Evolutionary conservation across 2,888 invertebrate genomes (phyloP), one percentile per base, ranked within the genome.

Genomic region (Malacosoma neustria): DNA sequence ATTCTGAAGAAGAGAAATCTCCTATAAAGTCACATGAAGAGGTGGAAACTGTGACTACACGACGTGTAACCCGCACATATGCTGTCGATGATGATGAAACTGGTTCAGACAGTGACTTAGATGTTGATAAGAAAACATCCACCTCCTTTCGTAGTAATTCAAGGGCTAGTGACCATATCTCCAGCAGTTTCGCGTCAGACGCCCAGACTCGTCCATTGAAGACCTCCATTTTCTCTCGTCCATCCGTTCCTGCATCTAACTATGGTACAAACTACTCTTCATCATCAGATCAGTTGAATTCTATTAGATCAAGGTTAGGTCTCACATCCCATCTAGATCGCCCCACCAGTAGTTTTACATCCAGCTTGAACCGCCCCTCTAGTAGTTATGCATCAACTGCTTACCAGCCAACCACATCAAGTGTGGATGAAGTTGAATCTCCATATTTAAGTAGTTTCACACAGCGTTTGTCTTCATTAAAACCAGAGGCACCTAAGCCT

Each of bases 401-500:
- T 48, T 81, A 74, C 39, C 77, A 72, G 41, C 76, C 75, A 1
- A 67, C 76, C 13, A 73, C 72, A 29, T 71, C 82, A 2, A 71
- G 74, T 32, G 71, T 76, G 37, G 82, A 87, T 49, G 86, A 88
- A 61, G 87, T 87, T 42, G 90, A 91, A 59, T 90, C 91, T 50
- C 91, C 92, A 36, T 92, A 90, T 67, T 74, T 92, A 55, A 92
- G 91, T 55, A 92, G 90, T 57, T 92, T 92, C 51, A 91, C 92
- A 0, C 82, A 88, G 40, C 87, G 91, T 41, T 64, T 92, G 41
- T 87, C 89, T 9, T 43, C 84, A 4, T 53, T 85, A 2, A 82
- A 85, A 44, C 54, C 84, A 1, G 84, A 84, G n/a, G 63, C 66
- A 2, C 52, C 68, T 2, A 80, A 72, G 55, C 42, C 68, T 22